Evolutionary conservation across 2,888 invertebrate species (phyloP).

Genomic region (Synergus laeviventris): DNA sequence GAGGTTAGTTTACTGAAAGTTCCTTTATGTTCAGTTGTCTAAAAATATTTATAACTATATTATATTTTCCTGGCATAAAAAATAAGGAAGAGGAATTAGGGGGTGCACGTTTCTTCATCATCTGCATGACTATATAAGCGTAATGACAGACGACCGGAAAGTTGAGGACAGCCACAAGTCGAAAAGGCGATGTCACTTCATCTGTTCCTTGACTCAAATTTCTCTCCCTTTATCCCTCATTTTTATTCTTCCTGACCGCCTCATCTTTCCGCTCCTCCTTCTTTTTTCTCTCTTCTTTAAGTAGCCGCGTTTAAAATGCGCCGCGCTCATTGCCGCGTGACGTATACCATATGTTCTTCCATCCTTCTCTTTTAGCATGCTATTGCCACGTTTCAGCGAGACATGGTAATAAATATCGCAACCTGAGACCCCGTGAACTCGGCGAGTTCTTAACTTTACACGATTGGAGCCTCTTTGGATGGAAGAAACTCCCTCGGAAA

Average conservation of each 20-base stretch:
- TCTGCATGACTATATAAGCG: background rate
- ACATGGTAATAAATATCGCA: conserved; percentile 62
- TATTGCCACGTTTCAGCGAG: conserved; percentile 47
- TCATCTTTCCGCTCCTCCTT: conserved; percentile 50
- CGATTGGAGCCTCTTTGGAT: too few species aligned
- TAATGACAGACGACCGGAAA: conserved; percentile 15
- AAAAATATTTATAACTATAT: background rate
- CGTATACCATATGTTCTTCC: conserved; percentile 64
- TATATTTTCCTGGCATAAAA: background rate
- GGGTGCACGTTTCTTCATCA: conserved; percentile 22
- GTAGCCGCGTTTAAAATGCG: conserved; percentile 57
- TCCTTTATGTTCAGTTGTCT: background rate
- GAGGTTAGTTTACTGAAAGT: background rate
- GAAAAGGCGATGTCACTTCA: conserved; percentile 44
- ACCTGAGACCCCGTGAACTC: conserved; percentile 59
- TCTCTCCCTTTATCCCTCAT: background rate
- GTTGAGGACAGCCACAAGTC: conserved; percentile 21
- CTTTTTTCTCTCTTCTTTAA: conserved; percentile 50
- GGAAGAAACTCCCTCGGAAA: too few species aligned
- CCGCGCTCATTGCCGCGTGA: conserved; percentile 55
- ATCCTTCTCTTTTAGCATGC: conserved; percentile 53
- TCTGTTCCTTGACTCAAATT: conserved; percentile 16
- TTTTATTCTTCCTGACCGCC: conserved; percentile 26
- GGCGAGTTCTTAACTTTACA: conserved; percentile 52
- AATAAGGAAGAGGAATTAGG: conserved; percentile 19